Evolutionary conservation across 2,113 vertebrate species (phyloP).

Genomic region (Heterocephalus glaber): DNA sequence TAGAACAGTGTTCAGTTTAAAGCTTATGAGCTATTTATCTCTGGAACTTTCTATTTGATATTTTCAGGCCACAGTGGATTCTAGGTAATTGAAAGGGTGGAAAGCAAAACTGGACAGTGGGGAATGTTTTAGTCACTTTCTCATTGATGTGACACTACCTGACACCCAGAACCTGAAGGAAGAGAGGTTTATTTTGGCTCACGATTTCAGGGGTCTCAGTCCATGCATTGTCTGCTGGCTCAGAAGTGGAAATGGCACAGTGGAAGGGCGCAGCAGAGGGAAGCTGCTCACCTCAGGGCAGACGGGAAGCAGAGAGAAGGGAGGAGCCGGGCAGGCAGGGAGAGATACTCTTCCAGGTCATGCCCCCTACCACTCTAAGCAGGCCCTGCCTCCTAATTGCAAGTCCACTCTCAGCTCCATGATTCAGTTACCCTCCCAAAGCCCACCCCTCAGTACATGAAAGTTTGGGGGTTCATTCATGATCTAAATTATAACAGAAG

Average conservation of each 20-base stretch:
- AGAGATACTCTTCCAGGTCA: background rate
- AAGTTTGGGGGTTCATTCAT: too few relatives aligned
- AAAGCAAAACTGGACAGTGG: background rate
- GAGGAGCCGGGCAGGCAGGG: background rate
- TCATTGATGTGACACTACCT: too few relatives aligned
- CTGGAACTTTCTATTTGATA: background rate
- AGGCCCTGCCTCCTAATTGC: background rate
- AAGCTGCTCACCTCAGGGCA: background rate
- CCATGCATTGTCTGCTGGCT: background rate
- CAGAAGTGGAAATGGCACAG: background rate
- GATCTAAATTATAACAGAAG: background rate
- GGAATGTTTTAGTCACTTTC: background rate
- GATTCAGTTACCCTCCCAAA: background rate
- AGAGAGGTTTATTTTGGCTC: background rate
- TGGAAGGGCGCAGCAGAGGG: background rate
- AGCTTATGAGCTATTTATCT: background rate
- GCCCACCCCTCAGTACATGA: background rate
- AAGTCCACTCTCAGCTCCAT: background rate
- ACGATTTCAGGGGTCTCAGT: background rate
- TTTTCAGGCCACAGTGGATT: background rate
- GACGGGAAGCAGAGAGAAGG: background rate
- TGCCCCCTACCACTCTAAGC: background rate
- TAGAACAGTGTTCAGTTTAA: background rate
- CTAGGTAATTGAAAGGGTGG: rapidly evolving
- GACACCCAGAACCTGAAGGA: background rate